Percentiles rank a stretch among this genome's conserved stretches.
Conservation (phyloP, 2,888 invertebrate genomes). For the Caenorhabditis virilis region DNA sequence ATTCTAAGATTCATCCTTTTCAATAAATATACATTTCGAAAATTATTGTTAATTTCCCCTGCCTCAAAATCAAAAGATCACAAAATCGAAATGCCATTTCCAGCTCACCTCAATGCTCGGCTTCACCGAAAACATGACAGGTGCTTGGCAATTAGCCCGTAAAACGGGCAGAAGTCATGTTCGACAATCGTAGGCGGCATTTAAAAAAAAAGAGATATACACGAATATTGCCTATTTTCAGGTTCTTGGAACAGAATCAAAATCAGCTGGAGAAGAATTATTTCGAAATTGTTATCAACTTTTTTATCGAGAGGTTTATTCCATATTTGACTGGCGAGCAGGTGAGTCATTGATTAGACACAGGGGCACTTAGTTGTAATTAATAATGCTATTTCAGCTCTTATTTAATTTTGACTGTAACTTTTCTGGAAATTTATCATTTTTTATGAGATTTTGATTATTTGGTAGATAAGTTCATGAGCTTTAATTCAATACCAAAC, state of each 20-base stretch:
- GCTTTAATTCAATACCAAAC: neutral
- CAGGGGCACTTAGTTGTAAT: neutral
- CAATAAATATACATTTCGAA: no score
- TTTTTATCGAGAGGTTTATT: conserved; percentile 59
- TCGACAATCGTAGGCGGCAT: conserved; percentile 35
- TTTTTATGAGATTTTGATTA: no score
- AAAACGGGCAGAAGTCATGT: conserved; percentile 65
- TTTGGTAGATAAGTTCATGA: no score
- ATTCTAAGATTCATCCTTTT: no score
- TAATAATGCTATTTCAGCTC: no score
- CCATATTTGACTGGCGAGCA: conserved; percentile 65
- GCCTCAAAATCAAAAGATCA: no score
- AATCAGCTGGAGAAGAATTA: conserved; percentile 67
- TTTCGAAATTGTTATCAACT: conserved; percentile 61
- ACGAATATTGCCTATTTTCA: conserved; percentile 13
- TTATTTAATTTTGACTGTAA: no score
- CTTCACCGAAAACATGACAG: conserved; percentile 64
- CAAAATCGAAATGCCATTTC: no score
- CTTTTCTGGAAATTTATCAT: no score
- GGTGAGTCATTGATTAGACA: conserved; percentile 30
- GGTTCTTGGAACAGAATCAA: conserved; percentile 64
- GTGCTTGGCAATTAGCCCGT: conserved; percentile 67
- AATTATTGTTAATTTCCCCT: no score
- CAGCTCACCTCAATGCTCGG: conserved; percentile 66
- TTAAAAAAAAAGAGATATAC: neutral